Conservation (phyloP, 2,113 vertebrate species). For the Felis chaus region DNA sequence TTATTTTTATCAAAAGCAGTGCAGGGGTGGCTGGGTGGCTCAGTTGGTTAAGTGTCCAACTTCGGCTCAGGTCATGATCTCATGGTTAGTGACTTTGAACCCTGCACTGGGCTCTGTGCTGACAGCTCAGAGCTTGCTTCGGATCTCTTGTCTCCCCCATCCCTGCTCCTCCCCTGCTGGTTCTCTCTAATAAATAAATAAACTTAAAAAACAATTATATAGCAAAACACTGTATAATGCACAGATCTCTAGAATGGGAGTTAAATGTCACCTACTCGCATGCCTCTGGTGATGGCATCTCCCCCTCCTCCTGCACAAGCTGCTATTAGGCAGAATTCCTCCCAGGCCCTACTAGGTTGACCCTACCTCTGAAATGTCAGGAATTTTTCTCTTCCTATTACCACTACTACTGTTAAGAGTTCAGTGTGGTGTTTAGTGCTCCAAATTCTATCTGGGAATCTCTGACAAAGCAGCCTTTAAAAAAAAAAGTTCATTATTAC, state of each 20-base stretch:
- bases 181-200: no score
- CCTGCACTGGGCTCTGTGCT: no score
- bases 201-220: not conserved
- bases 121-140: no score
- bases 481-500: no score
- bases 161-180: no score
- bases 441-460: not conserved
- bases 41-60: no score
- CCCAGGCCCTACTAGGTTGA: not conserved
- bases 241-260: not conserved
- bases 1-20: conserved; percentile 6
- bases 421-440: not conserved
- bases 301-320: not conserved
- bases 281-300: not conserved
- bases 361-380: not conserved
- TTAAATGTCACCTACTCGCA: not conserved
- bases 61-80: no score
- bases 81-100: no score
- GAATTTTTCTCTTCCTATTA: not conserved
- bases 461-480: not conserved
- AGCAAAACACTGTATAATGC: not conserved
- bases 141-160: no score
- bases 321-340: not conserved
- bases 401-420: not conserved
- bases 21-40: no score